Conservation (phyloP, 2,797 vertebrate genomes). For the Propithecus deckenii region DNA sequence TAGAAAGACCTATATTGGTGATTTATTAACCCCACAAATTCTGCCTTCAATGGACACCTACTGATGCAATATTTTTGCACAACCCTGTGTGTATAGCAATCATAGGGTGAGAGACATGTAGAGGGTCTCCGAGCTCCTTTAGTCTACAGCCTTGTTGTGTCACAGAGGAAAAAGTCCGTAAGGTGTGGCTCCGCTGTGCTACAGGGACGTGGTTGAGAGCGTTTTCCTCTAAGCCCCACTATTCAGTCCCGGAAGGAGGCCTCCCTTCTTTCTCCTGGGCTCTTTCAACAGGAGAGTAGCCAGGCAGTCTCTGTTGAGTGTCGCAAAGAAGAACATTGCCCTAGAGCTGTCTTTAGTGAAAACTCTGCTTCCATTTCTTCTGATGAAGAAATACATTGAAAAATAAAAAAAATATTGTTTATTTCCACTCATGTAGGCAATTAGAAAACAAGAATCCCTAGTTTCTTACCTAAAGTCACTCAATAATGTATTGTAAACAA, state of each 20-base stretch:
- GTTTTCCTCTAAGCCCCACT: background rate
- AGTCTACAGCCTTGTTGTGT: background rate
- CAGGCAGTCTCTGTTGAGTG: background rate
- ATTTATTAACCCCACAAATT: background rate
- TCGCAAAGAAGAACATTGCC: background rate
- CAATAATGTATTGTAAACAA: background rate
- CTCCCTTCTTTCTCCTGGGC: background rate
- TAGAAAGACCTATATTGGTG: background rate
- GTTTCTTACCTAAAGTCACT: background rate
- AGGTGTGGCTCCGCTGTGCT: background rate
- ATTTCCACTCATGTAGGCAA: background rate
- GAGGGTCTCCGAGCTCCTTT: background rate
- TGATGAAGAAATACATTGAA: background rate
- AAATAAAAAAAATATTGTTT: background rate
- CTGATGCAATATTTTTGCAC: background rate
- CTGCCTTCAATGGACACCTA: background rate
- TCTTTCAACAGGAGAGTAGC: background rate
- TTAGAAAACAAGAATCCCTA: background rate
- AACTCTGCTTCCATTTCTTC: background rate
- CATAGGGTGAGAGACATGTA: background rate
- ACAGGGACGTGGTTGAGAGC: background rate
- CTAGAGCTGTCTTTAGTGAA: background rate
- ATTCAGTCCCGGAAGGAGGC: background rate
- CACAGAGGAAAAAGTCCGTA: background rate
- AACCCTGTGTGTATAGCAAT: accelerated